Evolutionary conservation across 1,140 invertebrate genomes (phyloP).

Genomic region (Acromyrmex echinatior): DNA sequence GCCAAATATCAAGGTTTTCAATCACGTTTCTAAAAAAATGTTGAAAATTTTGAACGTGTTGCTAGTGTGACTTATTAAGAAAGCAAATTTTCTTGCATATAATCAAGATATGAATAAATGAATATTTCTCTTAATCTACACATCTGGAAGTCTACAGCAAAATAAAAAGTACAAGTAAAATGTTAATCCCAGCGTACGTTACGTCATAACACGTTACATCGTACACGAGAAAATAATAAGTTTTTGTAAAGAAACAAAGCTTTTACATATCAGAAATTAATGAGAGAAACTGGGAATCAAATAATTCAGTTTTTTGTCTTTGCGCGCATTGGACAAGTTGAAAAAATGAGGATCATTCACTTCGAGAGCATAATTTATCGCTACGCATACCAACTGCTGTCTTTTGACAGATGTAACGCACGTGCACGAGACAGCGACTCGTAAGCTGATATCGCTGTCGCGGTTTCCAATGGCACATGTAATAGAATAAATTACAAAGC

Average conservation of each 20-base stretch:
- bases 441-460: conserved; percentile 34
- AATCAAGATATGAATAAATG: neutral
- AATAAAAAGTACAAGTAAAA: conserved; percentile 1
- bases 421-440: conserved; percentile 14
- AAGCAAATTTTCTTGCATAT: neutral
- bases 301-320: neutral
- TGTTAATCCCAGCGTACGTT: neutral
- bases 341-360: neutral
- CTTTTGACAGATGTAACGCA: conserved; percentile 14
- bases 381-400: neutral
- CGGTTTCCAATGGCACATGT: conserved; percentile 27
- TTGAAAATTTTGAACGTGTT: neutral
- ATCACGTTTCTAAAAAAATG: conserved; percentile 28
- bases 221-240: neutral
- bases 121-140: neutral
- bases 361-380: neutral
- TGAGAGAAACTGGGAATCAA: neutral
- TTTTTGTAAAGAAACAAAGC: neutral
- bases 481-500: conserved; percentile 61
- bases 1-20: conserved; percentile 63
- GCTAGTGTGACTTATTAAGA: neutral
- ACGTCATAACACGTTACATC: too few relatives aligned
- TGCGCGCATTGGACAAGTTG: neutral
- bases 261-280: neutral
- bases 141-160: neutral